Base-by-base conservation (phyloP, 2,888 invertebrate species). In the Archips crataeganus region DNA sequence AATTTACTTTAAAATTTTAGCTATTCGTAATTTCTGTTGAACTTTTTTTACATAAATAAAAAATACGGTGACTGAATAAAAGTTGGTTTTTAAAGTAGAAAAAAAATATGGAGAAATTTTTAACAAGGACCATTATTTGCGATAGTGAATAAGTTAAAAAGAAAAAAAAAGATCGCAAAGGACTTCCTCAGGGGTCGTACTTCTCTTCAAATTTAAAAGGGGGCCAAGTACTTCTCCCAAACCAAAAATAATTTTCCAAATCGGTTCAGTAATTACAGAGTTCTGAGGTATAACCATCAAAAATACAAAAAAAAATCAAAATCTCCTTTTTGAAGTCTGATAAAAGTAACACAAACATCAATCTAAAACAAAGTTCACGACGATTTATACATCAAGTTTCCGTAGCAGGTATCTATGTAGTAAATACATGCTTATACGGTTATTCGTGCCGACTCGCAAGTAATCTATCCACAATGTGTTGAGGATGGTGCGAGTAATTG, bases 401-500 rank as follows among this genome's bases (percentile, higher is more conserved):
- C n/a, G n/a, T 51, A 51, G 15, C 51, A 2, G 5, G 5, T n/a
- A 15, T n/a, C 51, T 15, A 15, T 3, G 15, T 54, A 54, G 42
- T 47, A 45, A 63, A 67, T 59, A 11, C 57, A 54, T 54, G 39
- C 39, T 39, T 39, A 6, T 39, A 39, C 39, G 39, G 39, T 39
- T 39, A 39, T 39, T 5, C 39, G 39, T 39, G 66, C 67, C 51
- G 47, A 4, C 15, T n/a, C 36, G 65, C 65, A 13, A 59, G 65
- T 69, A 74, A 74, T 74, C 69, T 70, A 54, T 60, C 65, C 64
- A 70, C 69, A 74, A 74, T 74, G 74, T 77, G 79, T 80, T 79
- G 80, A 84, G 82, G 84, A 80, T 83, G 84, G 83, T 81, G 85
- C 82, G 81, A 88, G 87, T 92, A 91, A 92, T 92, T 92, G 91